phyloP scores from a whole-genome alignment of 2,113 vertebrate species.

The Gracilinanus agilis region DNA sequence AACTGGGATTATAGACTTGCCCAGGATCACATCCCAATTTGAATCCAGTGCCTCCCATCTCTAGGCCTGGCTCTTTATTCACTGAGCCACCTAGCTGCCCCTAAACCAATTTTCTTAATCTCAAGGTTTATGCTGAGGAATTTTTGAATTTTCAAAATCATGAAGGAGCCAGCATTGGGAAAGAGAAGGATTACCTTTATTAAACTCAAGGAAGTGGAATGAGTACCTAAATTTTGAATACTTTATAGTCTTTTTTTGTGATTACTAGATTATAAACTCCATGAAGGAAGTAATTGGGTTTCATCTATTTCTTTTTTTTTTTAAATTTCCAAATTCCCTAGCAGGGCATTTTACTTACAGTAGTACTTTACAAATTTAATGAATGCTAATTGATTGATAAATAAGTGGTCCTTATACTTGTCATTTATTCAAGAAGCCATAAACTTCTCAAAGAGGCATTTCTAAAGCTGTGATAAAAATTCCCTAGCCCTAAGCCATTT shows the following conservation, averaged over 20 bases:
- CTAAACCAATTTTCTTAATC: not conserved
- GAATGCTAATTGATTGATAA: not conserved
- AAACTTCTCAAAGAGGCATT: not conserved
- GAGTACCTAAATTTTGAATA: not conserved
- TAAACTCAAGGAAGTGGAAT: not conserved
- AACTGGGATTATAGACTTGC: no score
- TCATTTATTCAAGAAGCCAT: not conserved
- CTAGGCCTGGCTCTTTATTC: no score
- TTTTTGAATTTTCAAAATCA: not conserved
- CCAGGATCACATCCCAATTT: no score
- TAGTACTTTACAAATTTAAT: not conserved
- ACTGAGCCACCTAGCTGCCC: no score
- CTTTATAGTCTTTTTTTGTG: not conserved
- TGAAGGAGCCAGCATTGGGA: not conserved
- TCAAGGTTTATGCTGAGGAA: not conserved
- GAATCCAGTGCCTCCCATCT: no score
- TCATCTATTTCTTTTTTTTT: not conserved
- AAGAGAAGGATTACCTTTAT: not conserved
- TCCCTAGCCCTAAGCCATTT: not conserved
- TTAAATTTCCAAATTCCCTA: not conserved
- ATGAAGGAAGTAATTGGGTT: not conserved
- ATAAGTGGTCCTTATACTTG: not conserved
- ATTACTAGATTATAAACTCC: not conserved
- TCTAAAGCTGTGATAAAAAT: not conserved
- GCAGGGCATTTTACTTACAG: not conserved